Evolutionary conservation across 2,113 vertebrate genomes (phyloP), one percentile per base, ranked within the genome.

Genomic region (Microtus oregoni): DNA sequence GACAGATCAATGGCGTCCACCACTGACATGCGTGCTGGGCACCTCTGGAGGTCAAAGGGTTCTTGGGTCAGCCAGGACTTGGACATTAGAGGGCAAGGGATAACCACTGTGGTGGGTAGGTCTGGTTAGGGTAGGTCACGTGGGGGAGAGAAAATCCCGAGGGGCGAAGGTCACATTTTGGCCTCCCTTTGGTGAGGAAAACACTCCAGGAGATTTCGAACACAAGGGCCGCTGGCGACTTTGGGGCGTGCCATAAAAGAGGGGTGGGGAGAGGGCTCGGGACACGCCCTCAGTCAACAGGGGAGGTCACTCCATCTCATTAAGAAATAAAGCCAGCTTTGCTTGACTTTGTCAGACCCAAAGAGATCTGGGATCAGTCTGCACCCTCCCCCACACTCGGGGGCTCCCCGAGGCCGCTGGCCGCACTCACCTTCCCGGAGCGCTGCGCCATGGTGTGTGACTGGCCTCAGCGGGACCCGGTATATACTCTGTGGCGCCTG

Each of bases 361-460:
- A 47, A 67, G 78, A 30, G 24, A 1, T 63, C 4, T 1, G 32
- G 65, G 3, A 44, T 6, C 38, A 0, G 3, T 28, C 9, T 15
- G 75, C 35, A 14, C 58, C 65, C 6, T 9, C 38, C 79, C 86
- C 11, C 7, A 8, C 6, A 12, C 14, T 3, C 28, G 1, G 35
- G 7, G 9, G 10, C 50, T 63, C 63, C 0, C 28, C 4, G 0
- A 12, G 1, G 28, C 20, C 17, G 24, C 2, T 3, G 32, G 91
- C 0, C 0, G 8, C 98, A 98, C 99, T 99, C 98, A 99, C 99
- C 99, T 99, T 99, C 98, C 99, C 99, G 7, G 99, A 99, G 97
- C 99, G 99, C 86, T 99, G 99, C 58, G 99, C 99, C 99, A 99
- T 99, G 95, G 98, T 98, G 98, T 93, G 75, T 98, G 98, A 92